These are phyloP conservation scores for Tympanoctomys barrerae DNA, from an alignment of 2,797 vertebrate genomes.

Conservation along the genomic window DNA sequence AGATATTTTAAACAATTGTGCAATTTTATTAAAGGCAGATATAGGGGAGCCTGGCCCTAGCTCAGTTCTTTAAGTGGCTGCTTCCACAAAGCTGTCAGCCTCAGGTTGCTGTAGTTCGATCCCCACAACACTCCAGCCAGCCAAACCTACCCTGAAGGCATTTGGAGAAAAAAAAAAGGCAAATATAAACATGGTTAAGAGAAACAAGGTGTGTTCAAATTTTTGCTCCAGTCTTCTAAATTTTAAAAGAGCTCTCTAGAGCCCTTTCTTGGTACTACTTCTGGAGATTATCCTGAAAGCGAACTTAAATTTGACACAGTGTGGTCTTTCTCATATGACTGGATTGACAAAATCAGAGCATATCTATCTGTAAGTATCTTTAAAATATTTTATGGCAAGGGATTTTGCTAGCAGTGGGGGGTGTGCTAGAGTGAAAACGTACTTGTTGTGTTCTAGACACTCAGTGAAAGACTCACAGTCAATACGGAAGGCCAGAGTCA, in stretches of 20 bases:
- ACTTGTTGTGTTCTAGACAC: not conserved
- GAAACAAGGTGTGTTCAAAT: not conserved
- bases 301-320: not conserved
- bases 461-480: conserved; percentile 39
- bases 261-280: too few species aligned
- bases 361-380: not conserved
- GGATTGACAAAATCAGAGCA: not conserved
- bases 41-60: not conserved
- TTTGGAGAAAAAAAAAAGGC: not conserved
- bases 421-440: not conserved
- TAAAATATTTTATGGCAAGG: not conserved
- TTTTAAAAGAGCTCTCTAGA: not conserved
- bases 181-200: conserved; percentile 33
- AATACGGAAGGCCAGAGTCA: not conserved
- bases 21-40: not conserved
- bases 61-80: too few species aligned
- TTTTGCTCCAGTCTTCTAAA: not conserved
- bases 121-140: too few species aligned
- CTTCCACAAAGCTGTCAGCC: too few species aligned
- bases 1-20: not conserved
- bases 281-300: not conserved
- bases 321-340: not conserved
- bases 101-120: too few species aligned
- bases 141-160: too few species aligned
- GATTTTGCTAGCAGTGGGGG: not conserved